Evolutionary conservation across 30 jellyfish, hydroid and myxozoan genomes (phyloP).

Genomic region (Mastigias papua): DNA sequence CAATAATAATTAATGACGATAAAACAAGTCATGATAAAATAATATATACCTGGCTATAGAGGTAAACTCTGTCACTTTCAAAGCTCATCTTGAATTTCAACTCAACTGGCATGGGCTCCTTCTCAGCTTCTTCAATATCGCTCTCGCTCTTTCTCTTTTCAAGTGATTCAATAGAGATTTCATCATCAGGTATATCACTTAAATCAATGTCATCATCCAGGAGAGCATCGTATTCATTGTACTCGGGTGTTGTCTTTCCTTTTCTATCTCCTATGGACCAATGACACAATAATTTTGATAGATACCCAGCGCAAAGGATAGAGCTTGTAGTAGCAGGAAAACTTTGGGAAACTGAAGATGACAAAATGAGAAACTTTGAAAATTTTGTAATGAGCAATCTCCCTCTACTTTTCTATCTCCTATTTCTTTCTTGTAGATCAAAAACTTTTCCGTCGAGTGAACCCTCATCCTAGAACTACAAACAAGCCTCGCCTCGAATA

Average conservation of each 20-base stretch:
- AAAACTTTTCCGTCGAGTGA: too few relatives aligned
- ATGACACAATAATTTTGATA: not conserved
- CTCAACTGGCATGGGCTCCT: slow-evolving; percentile 34
- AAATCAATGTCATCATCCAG: slow-evolving; percentile 21
- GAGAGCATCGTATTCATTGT: not conserved
- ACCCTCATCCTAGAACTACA: too few relatives aligned
- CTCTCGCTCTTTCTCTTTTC: slow-evolving; percentile 16
- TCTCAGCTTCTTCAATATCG: slow-evolving; percentile 38
- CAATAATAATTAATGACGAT: too few relatives aligned
- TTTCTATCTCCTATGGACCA: too few relatives aligned
- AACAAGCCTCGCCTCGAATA: too few relatives aligned
- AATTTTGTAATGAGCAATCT: too few relatives aligned
- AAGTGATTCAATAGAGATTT: slow-evolving; percentile 26
- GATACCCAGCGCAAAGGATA: too few relatives aligned
- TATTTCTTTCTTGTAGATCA: too few relatives aligned
- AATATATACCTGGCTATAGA: slow-evolving; percentile 50
- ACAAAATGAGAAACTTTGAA: too few relatives aligned
- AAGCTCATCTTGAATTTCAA: slow-evolving; percentile 65
- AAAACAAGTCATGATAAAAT: not conserved
- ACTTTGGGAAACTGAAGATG: too few relatives aligned
- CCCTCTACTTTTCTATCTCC: too few relatives aligned
- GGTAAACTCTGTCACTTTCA: slow-evolving; percentile 68
- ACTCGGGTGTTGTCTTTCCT: not conserved
- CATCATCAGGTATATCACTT: slow-evolving; percentile 54
- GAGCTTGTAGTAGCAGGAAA: too few relatives aligned